phyloP scores from a whole-genome alignment of 2,888 invertebrate genomes.

The Eumerus sabulonum region DNA sequence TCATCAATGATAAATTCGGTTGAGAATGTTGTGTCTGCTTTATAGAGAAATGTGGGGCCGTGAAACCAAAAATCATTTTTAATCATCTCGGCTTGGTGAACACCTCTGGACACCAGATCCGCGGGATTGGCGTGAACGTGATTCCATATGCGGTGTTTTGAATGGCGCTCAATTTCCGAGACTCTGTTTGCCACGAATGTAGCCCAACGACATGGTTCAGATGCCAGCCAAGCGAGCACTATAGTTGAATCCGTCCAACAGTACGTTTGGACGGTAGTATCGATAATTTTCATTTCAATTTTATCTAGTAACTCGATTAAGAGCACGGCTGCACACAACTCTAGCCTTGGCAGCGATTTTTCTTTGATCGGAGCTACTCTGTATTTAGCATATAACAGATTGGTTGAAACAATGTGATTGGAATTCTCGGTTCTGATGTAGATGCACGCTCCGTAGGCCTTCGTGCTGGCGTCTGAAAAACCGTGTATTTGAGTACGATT shows the following conservation, averaged over 20 bases:
- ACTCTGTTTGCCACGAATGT: conserved; percentile 10
- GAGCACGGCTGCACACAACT: background rate
- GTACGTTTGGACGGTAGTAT: background rate
- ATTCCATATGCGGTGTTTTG: conserved; percentile 1
- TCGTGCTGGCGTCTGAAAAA: conserved; percentile 30
- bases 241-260: conserved; percentile 1
- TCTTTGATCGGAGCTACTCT: background rate
- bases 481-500: conserved; percentile 13
- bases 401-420: background rate
- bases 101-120: background rate
- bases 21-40: no score
- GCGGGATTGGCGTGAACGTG: background rate
- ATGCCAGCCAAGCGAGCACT: background rate
- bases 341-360: background rate
- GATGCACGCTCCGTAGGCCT: conserved; percentile 18
- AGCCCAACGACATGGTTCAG: background rate
- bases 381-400: conserved; percentile 1
- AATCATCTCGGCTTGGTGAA: background rate
- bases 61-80: no score
- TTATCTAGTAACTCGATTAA: conserved; percentile 2
- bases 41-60: no score
- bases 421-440: background rate
- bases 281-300: conserved; percentile 1
- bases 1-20: background rate
- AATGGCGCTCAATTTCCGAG: background rate